These are phyloP conservation scores for Andrena chrysosceles DNA, from an alignment of 2,888 invertebrate species.

Conservation along the genomic window DNA sequence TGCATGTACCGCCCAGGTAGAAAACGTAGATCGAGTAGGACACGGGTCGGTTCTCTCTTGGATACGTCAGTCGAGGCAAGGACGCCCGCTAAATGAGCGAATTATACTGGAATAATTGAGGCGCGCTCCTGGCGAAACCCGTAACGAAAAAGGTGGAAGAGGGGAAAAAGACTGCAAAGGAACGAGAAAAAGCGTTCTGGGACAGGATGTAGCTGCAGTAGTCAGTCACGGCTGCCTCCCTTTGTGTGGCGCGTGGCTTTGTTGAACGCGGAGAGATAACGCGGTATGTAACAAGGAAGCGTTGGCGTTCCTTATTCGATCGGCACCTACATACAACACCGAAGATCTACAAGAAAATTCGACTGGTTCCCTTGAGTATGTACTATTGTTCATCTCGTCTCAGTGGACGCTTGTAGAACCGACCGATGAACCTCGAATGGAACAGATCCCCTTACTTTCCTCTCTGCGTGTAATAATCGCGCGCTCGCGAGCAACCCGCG, in stretches of 20 bases:
- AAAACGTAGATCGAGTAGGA: conserved; percentile 32
- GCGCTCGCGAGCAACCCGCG: conserved; percentile 11
- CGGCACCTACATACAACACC: background rate
- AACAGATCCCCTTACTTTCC: conserved; percentile 17
- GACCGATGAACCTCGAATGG: background rate
- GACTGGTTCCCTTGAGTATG: background rate
- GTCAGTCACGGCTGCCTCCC: conserved; percentile 2
- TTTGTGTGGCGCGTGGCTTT: conserved; percentile 25
- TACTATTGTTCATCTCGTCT: background rate
- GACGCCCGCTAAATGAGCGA: conserved; percentile 80
- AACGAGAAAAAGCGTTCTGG: background rate
- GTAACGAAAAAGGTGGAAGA: conserved; percentile 36
- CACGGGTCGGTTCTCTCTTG: conserved; percentile 66
- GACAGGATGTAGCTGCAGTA: background rate
- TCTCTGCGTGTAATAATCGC: conserved; percentile 29
- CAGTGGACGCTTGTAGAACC: too few relatives aligned
- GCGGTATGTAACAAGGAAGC: background rate
- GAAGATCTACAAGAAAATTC: background rate
- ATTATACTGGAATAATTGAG: conserved; percentile 79
- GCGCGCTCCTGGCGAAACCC: conserved; percentile 66
- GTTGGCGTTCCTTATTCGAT: too few relatives aligned
- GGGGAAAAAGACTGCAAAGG: background rate
- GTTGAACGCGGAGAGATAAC: background rate
- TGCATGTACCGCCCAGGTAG: conserved; percentile 14
- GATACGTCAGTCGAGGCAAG: conserved; percentile 79